These are phyloP conservation scores for Thereva nobilitata DNA, from an alignment of 2,888 invertebrate genomes.

Conservation along the genomic window DNA sequence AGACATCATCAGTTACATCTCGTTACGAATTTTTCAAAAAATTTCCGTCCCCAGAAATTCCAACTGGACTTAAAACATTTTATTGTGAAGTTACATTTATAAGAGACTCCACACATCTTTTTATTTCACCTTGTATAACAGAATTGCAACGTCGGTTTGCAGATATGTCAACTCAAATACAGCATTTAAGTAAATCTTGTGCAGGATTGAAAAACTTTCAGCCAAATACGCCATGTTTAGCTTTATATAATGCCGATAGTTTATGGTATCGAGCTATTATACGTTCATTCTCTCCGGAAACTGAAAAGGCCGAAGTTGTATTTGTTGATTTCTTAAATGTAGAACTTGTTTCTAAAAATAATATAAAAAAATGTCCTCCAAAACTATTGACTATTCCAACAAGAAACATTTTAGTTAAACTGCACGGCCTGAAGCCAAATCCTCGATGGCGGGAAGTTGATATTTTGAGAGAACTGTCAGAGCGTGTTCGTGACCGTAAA, in stretches of 20 bases:
- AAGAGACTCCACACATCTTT: constrained; percentile 48
- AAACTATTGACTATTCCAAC: constrained; percentile 62
- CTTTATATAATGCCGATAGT: constrained; percentile 65
- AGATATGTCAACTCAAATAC: constrained; percentile 58
- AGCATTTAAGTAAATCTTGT: constrained; percentile 55
- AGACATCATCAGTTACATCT: constrained; percentile 49
- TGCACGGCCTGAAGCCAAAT: constrained; percentile 58
- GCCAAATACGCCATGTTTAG: constrained; percentile 63
- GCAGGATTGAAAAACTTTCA: constrained; percentile 6
- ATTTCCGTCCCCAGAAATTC: constrained; percentile 48
- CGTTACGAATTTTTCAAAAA: constrained; percentile 42
- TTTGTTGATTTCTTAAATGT: constrained; percentile 79
- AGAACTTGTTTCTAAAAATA: constrained; percentile 59
- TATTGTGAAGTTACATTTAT: constrained; percentile 49
- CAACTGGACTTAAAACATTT: constrained; percentile 49
- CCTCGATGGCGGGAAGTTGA: constrained; percentile 52
- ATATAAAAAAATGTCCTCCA: constrained; percentile 60
- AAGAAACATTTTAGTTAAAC: constrained; percentile 60
- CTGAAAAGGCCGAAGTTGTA: constrained; percentile 63
- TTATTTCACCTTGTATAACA: constrained; percentile 50
- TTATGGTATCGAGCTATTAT: constrained; percentile 75
- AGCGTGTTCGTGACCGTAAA: constrained; percentile 54
- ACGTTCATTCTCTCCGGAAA: constrained; percentile 58
- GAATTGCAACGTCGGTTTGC: constrained; percentile 59
- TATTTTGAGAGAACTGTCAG: constrained; percentile 51